Conservation (phyloP, 2,797 vertebrate genomes). For the Poeciliopsis gracilis region DNA sequence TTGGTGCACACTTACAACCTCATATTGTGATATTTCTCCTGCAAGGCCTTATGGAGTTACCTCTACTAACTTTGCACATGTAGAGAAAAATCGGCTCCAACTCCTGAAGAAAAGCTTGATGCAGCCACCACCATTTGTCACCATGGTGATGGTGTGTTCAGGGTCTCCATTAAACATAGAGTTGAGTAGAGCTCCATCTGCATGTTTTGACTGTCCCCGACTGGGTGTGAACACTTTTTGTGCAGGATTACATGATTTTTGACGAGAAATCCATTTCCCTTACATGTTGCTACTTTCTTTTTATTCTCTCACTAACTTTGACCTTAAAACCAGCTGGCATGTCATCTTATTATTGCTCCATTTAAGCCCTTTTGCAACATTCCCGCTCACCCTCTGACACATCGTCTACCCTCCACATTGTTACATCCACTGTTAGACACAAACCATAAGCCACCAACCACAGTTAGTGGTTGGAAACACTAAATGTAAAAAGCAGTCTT, state of each 20-base stretch:
- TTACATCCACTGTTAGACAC: neutral
- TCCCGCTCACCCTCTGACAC: conserved; percentile 1
- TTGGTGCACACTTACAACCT: neutral
- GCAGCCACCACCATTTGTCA: neutral
- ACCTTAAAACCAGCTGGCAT: neutral
- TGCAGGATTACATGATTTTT: neutral
- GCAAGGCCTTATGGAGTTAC: neutral
- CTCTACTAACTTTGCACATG: neutral
- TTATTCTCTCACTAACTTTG: conserved; percentile 36
- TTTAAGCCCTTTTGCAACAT: conserved; percentile 25
- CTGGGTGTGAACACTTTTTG: neutral
- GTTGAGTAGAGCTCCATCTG: neutral
- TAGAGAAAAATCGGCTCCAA: neutral
- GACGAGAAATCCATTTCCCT: conserved; percentile 17
- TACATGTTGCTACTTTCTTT: conserved; percentile 30
- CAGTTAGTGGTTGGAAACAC: conserved; percentile 43
- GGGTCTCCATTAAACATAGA: neutral
- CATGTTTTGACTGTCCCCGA: neutral
- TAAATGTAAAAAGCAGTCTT: conserved; percentile 13
- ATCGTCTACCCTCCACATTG: neutral
- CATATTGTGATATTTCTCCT: neutral
- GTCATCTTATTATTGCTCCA: conserved; percentile 12
- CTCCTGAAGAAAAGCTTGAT: neutral
- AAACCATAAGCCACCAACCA: conserved; percentile 8
- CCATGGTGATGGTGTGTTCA: neutral